Conservation (phyloP, 2,797 vertebrate species). For the Vireo griseus region DNA sequence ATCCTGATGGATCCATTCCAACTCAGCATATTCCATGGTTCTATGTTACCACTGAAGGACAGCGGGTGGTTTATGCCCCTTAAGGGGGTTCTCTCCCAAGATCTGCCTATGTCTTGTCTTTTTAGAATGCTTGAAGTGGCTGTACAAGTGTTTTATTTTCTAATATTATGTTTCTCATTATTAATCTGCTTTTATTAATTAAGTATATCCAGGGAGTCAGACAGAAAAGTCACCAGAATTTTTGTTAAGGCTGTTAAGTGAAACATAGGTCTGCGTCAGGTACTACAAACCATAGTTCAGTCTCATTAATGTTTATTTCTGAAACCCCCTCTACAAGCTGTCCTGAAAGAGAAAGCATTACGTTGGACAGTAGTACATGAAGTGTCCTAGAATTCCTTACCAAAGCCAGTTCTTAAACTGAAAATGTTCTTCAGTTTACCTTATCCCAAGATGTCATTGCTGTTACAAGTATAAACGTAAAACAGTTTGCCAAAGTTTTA, state of each 20-base stretch:
- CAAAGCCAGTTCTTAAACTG: not conserved
- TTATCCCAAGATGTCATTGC: not conserved
- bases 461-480: not conserved
- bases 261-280: fast-evolving
- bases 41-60: not conserved
- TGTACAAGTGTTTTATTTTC: not conserved
- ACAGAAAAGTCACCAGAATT: not conserved
- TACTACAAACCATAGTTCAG: not conserved
- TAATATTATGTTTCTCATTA: not conserved
- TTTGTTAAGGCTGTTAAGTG: not conserved
- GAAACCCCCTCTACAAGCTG: not conserved
- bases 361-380: not conserved
- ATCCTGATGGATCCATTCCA: not conserved
- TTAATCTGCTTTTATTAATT: not conserved
- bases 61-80: fast-evolving
- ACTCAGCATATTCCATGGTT: not conserved
- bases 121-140: not conserved
- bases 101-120: not conserved
- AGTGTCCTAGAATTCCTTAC: not conserved
- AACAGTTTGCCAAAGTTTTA: not conserved
- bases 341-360: not conserved
- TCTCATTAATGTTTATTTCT: not conserved
- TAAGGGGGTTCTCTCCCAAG: fast-evolving
- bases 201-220: not conserved
- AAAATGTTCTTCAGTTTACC: not conserved